Evolutionary conservation across 1,140 invertebrate species (phyloP), one percentile per base, ranked within the genome.

Genomic region (Magallana ariakensis): DNA sequence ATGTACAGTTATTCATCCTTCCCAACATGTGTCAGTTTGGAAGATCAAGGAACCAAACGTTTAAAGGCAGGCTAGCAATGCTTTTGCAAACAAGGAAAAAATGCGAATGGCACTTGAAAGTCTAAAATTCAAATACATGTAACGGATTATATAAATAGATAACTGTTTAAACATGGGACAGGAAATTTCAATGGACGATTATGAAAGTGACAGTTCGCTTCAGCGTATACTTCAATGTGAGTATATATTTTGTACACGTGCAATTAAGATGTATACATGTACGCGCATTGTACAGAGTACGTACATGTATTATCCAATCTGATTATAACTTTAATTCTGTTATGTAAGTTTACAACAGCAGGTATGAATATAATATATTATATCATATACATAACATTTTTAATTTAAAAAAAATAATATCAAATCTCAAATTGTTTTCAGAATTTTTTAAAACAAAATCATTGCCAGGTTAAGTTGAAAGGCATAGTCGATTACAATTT

Each of bases 101-200:
- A 75, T 46, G 19, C 19, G 33, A 11, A 75, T 22, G 22, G 26
- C 66, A 26, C 66, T 33, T 22, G 19, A 26, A 26, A 75, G n/a
- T 26, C 22, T 75, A 11, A 7, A 26, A 26, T 75, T 75, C 22
- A 75, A 75, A 75, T n/a, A n/a, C n/a, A n/a, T n/a, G n/a, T 26
- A 10, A 22, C 19, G 66, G 66, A 75, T 46, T 46, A 46, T 75
- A 75, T 75, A 75, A 75, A 75, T 75, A 75, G 66, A 75, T 75
- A 33, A 33, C 11, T 13, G 3, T 75, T 10, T 10, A 33, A 11
- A 46, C 33, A 75, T 75, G 66, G 66, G 66, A 75, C 66, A 75
- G 66, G 66, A 75, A 75, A 75, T 75, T 75, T 75, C 66, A 75
- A 75, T 75, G 66, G 66, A 75, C 11, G 66, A 75, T 75, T 75